Evolutionary conservation across 2,888 invertebrate species (phyloP), one percentile per base, ranked within the genome.

Genomic region (Calameuta pallipes): DNA sequence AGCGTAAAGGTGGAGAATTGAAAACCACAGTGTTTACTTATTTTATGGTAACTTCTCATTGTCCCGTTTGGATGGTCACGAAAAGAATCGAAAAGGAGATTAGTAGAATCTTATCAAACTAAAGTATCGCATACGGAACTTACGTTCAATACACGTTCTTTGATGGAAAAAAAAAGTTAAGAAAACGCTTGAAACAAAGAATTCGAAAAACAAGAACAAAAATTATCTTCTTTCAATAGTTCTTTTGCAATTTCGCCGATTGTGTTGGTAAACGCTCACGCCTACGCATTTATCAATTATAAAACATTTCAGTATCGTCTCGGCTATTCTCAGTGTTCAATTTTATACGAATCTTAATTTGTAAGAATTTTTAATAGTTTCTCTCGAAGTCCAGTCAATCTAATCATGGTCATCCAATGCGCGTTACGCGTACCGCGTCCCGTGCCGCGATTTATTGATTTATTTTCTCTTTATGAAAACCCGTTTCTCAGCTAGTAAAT

Each of bases 201-300:
- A 84, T 83, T 82, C 79, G 80, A 82, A 83, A 85, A 85, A 83
- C 81, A 82, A 80, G 82, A 87, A 86, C 83, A 83, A 85, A 86
- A 83, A 85, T 83, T 71, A 68, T 75, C 30, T 70, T 70, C 33
- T 70, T 70, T 70, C 13, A 71, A 71, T n/a, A 13, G 71, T n/a
- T 71, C 31, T 31, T 31, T 41, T 41, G 41, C 41, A 41, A 80
- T 74, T 75, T 73, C 78, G 56, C 56, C 71, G 41, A 13, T 35
- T 33, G 30, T 75, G 15, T 15, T 41, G 15, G 41, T 41, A 15
- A 41, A 41, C 15, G 41, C 41, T 41, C 41, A 15, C 41, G 41
- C 41, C 41, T 41, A 15, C 15, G 41, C 41, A 41, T 41, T 41
- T 15, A 41, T 41, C 41, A 41, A 41, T 41, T 41, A 41, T 41